phyloP scores from a whole-genome alignment of 2,113 vertebrate genomes.

The Fregata magnificens region DNA sequence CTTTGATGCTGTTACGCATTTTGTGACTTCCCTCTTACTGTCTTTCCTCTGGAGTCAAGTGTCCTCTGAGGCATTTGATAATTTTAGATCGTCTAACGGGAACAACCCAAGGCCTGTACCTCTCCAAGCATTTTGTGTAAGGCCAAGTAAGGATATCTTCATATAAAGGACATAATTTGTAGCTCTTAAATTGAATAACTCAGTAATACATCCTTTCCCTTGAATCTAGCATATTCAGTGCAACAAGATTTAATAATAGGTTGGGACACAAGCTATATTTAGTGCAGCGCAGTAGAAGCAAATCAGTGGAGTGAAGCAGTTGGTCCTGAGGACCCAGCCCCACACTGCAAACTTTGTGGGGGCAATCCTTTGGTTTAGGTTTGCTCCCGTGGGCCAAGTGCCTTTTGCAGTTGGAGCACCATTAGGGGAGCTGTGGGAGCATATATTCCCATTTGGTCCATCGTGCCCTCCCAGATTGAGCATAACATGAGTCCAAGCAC shows the following conservation, averaged over 20 bases:
- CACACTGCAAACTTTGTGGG: neutral
- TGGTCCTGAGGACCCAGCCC: neutral
- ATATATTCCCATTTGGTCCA: neutral
- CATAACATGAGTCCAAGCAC: neutral
- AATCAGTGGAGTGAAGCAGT: neutral
- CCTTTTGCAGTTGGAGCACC: neutral
- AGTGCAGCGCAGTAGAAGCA: neutral
- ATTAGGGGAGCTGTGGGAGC: neutral
- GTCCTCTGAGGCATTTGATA: neutral
- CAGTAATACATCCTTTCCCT: neutral
- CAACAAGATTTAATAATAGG: neutral
- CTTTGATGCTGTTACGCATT: neutral
- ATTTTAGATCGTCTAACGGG: neutral
- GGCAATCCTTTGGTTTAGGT: neutral
- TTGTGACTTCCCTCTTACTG: neutral
- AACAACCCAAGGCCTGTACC: neutral
- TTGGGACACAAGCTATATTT: neutral
- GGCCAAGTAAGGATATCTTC: neutral
- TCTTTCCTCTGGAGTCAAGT: neutral
- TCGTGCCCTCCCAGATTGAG: rapidly evolving
- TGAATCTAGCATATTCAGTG: neutral
- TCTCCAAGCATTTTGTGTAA: neutral
- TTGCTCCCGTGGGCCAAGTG: neutral
- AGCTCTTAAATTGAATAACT: neutral
- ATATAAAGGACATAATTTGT: neutral